phyloP scores from a whole-genome alignment of 1,140 invertebrate species.

The Diuraphis noxia region DNA sequence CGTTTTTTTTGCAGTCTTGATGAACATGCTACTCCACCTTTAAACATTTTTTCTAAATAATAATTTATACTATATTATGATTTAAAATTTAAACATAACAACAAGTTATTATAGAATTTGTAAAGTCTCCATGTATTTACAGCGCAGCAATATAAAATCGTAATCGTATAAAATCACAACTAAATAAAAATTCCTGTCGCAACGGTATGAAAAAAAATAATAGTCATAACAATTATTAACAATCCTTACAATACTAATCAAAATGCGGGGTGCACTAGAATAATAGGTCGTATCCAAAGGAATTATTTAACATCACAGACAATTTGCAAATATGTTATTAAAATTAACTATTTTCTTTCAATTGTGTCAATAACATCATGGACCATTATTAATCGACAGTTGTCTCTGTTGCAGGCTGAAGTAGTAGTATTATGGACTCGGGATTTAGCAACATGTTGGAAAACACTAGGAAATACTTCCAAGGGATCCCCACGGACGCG shows the following conservation, averaged over 20 bases:
- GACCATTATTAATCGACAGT: not conserved
- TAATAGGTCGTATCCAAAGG: not conserved
- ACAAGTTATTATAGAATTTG: not conserved
- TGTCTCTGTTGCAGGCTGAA: conserved; percentile 25
- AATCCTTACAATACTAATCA: not conserved
- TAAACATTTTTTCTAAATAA: too few relatives aligned
- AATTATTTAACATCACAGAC: not conserved
- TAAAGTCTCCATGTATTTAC: not conserved
- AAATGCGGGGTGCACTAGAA: not conserved
- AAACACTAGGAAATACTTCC: conserved; percentile 77
- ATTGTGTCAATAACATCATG: not conserved
- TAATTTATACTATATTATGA: too few relatives aligned
- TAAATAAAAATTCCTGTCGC: not conserved
- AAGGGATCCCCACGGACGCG: conserved; percentile 69
- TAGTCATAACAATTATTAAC: not conserved
- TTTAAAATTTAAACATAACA: too few relatives aligned
- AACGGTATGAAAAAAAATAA: not conserved
- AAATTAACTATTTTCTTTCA: not conserved
- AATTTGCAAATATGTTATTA: not conserved
- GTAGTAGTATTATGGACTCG: conserved; percentile 70
- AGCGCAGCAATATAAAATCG: not conserved
- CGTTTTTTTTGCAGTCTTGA: not conserved
- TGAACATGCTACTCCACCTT: too few relatives aligned
- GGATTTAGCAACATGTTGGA: conserved; percentile 71
- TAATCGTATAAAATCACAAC: not conserved